Conservation (phyloP, 1,140 invertebrate species). For the Neodiprion lecontei region DNA sequence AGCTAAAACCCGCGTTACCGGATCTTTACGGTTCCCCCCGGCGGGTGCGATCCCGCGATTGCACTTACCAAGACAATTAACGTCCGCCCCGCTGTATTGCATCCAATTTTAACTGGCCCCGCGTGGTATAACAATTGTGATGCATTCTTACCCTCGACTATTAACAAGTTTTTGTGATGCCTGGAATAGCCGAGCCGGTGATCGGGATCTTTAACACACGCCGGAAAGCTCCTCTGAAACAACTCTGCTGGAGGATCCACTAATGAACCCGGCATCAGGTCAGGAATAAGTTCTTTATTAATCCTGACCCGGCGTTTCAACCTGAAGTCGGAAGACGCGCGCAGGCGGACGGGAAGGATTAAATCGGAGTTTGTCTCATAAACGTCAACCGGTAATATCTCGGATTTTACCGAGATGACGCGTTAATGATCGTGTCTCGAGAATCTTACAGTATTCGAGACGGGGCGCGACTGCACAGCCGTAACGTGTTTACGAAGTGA, state of each 20-base stretch:
- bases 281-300: too few relatives aligned
- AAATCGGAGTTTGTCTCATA: background rate
- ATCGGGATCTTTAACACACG: background rate
- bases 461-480: background rate
- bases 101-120: background rate
- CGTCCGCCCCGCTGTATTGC: background rate
- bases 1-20: conserved; percentile 3
- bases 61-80: background rate
- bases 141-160: too few relatives aligned
- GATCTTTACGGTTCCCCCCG: background rate
- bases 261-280: background rate
- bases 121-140: too few relatives aligned
- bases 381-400: background rate
- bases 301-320: too few relatives aligned
- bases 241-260: background rate
- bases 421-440: background rate
- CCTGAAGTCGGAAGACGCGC: too few relatives aligned
- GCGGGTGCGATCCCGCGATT: background rate
- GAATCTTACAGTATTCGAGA: background rate
- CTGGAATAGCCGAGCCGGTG: background rate
- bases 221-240: too few relatives aligned
- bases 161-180: background rate
- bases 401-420: conserved; percentile 1
- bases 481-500: conserved; percentile 1
- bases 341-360: background rate